phyloP scores from a whole-genome alignment of 92 coral and sea anemone genomes.

The Pocillopora grandis region DNA sequence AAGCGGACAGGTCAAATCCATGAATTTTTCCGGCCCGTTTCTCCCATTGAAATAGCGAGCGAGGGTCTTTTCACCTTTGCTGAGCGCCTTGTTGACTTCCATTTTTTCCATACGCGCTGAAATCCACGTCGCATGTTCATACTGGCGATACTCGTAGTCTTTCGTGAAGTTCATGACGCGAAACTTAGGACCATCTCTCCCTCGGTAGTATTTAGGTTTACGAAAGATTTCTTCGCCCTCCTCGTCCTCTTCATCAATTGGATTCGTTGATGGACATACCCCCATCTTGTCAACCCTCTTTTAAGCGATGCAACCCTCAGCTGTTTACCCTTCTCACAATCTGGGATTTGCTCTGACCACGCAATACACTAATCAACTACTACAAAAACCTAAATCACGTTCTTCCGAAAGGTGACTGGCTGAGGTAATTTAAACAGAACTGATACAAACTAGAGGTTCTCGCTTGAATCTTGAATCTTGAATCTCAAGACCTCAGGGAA shows the following conservation, averaged over 20 bases:
- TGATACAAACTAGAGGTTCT: background rate
- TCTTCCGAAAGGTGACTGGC: background rate
- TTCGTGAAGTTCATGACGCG: constrained; percentile 68
- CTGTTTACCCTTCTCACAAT: background rate
- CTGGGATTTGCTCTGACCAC: background rate
- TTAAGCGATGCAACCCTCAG: background rate
- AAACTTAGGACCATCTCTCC: constrained; percentile 83
- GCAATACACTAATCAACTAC: background rate
- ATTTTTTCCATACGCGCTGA: constrained; percentile 57
- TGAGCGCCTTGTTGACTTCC: constrained; percentile 55
- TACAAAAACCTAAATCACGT: constrained; percentile 4
- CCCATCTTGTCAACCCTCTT: constrained; percentile 44
- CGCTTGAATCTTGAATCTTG: no score
- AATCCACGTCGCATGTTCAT: constrained; percentile 80
- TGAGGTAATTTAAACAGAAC: background rate
- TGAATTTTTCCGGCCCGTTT: constrained; percentile 76
- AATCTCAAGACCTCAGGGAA: no score
- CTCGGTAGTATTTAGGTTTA: constrained; percentile 74
- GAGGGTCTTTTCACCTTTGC: constrained; percentile 62
- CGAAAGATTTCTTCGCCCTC: constrained; percentile 50
- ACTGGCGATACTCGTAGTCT: constrained; percentile 78
- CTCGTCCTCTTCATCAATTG: constrained; percentile 48
- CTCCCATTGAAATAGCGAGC: constrained; percentile 71
- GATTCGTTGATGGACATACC: constrained; percentile 37
- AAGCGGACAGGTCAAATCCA: constrained; percentile 75